phyloP scores from a whole-genome alignment of 1,140 invertebrate species.

The Habropoda laboriosa region DNA sequence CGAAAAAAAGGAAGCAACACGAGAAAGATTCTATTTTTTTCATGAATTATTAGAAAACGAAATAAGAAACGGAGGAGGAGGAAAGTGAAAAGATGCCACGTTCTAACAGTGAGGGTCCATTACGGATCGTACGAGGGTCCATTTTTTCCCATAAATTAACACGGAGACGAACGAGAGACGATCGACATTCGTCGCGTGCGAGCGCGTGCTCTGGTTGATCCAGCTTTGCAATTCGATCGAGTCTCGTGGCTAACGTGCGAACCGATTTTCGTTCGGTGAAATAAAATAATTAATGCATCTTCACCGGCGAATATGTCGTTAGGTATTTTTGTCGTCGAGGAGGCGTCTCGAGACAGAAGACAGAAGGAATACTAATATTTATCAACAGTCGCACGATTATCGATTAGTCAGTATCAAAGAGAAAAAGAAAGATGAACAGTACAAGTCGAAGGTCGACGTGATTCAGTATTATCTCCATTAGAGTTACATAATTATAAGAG shows the following conservation, averaged over 20 bases:
- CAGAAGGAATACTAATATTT: no score
- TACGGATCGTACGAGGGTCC: conserved; percentile 73
- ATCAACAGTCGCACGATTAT: no score
- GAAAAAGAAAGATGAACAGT: not conserved
- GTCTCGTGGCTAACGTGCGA: conserved; percentile 57
- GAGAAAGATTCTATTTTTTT: conserved; percentile 57
- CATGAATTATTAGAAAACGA: conserved; percentile 5
- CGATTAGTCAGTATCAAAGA: no score
- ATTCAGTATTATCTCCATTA: not conserved
- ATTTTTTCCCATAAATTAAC: conserved; percentile 72
- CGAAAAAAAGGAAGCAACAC: not conserved
- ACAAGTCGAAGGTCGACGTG: not conserved
- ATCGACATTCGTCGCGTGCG: conserved; percentile 72
- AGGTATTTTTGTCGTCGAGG: conserved; percentile 28
- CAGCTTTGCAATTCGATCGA: conserved; percentile 74
- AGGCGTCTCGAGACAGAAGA: not conserved
- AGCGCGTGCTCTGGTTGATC: conserved; percentile 74
- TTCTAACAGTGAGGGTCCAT: conserved; percentile 49
- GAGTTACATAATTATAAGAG: not conserved
- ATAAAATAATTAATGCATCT: not conserved
- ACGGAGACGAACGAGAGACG: conserved; percentile 60
- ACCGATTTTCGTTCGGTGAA: conserved; percentile 7
- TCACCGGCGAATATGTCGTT: conserved; percentile 13
- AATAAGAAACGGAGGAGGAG: not conserved
- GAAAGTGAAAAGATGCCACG: conserved; percentile 18